Conservation (phyloP, 2,888 invertebrate genomes). For the Liposcelis brunnea region DNA sequence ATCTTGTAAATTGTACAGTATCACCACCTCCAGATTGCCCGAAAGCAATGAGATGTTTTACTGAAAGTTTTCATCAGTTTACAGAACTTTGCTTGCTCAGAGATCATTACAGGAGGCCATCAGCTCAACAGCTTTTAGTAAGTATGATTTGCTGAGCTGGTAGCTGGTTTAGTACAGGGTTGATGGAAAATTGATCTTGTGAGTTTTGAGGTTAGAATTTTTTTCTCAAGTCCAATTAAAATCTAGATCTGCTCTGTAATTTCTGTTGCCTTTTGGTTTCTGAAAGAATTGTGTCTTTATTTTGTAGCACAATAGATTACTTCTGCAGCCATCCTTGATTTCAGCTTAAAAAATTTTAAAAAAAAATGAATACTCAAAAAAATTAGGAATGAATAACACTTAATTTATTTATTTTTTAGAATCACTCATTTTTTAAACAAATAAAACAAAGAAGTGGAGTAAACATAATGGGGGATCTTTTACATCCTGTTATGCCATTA, state of each 20-base stretch:
- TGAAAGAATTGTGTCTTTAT: too few relatives aligned
- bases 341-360: too few relatives aligned
- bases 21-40: conserved; percentile 3
- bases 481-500: conserved; percentile 6
- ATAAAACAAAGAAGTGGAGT: not conserved
- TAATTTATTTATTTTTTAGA: not conserved
- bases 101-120: conserved; percentile 50
- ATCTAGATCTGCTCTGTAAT: too few relatives aligned
- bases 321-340: too few relatives aligned
- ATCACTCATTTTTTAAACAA: not conserved
- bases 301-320: too few relatives aligned
- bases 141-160: too few relatives aligned
- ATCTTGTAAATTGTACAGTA: conserved; percentile 17
- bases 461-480: conserved; percentile 3
- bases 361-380: too few relatives aligned
- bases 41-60: conserved; percentile 37
- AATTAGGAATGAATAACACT: not conserved
- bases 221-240: too few relatives aligned
- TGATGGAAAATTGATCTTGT: too few relatives aligned
- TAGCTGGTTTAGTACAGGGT: too few relatives aligned
- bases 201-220: too few relatives aligned
- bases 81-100: conserved; percentile 52
- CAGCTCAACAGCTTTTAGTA: conserved; percentile 44
- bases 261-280: too few relatives aligned
- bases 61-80: conserved; percentile 60